Conservation (phyloP, 2,797 vertebrate genomes). For the Odontamblyopus lacepedii region DNA sequence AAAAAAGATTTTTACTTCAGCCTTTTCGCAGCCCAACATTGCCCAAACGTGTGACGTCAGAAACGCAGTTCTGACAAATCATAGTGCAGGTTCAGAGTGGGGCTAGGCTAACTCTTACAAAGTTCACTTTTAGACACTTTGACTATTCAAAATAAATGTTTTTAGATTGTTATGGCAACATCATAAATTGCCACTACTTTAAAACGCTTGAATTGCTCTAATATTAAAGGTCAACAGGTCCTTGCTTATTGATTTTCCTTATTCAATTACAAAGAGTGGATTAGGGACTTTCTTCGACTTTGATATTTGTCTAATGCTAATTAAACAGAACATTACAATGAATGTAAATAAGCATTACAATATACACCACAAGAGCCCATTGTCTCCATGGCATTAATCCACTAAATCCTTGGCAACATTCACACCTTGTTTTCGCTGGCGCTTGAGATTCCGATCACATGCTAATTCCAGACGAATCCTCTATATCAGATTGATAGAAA, state of each 20-base stretch:
- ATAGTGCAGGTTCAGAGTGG: too few species aligned
- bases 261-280: background rate
- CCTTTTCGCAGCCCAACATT: too few species aligned
- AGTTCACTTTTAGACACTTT: too few species aligned
- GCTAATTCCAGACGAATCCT: constrained; percentile 3
- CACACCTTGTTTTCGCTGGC: background rate
- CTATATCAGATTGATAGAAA: constrained; percentile 4
- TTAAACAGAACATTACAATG: background rate
- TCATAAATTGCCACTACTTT: too few species aligned
- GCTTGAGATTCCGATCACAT: constrained; percentile 1
- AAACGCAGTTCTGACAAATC: too few species aligned
- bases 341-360: background rate
- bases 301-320: background rate
- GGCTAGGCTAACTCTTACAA: too few species aligned
- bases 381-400: background rate
- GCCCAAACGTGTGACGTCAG: too few species aligned
- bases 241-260: background rate
- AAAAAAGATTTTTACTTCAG: too few species aligned
- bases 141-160: too few species aligned
- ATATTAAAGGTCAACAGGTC: background rate
- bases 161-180: too few species aligned
- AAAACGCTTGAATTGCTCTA: background rate
- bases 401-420: background rate
- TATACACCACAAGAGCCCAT: background rate
- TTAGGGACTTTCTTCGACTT: background rate